Percentiles rank a stretch among this genome's conserved stretches.
These are phyloP conservation scores for Caenorhabditis macrosperma DNA, from an alignment of 2,888 invertebrate species.

Conservation along the genomic window DNA sequence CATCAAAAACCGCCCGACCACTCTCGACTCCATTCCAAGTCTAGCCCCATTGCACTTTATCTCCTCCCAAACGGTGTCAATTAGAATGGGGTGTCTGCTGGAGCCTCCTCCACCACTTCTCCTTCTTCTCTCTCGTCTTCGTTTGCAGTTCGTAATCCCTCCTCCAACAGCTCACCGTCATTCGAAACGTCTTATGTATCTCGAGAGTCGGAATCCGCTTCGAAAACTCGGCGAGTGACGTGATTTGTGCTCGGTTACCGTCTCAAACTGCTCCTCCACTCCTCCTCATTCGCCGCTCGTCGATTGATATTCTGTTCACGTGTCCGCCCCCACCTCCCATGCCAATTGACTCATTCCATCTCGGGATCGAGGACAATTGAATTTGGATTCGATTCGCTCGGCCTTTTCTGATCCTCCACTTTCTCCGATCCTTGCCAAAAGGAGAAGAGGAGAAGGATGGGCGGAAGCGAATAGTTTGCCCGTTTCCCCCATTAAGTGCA, in stretches of 20 bases:
- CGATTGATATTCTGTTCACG: constrained; percentile 17
- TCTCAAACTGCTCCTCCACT: too few species aligned
- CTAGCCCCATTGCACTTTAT: not conserved
- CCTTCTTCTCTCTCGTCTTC: not conserved
- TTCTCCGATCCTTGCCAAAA: not conserved
- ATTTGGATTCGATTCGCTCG: constrained; percentile 1
- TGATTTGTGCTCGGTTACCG: constrained; percentile 12
- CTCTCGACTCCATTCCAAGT: not conserved
- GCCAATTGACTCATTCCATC: constrained; percentile 9
- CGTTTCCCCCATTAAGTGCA: constrained; percentile 26
- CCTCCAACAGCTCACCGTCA: constrained; percentile 1
- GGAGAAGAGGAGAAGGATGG: not conserved
- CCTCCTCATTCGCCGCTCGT: not conserved
- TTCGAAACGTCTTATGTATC: constrained; percentile 15
- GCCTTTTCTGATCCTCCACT: not conserved
- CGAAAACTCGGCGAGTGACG: constrained; percentile 7
- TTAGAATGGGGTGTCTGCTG: not conserved
- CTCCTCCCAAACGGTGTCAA: not conserved
- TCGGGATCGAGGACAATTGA: constrained; percentile 11
- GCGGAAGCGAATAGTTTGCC: constrained; percentile 1
- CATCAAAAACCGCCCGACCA: not conserved
- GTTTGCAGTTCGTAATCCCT: not conserved
- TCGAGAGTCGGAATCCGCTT: not conserved
- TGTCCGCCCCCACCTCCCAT: not conserved
- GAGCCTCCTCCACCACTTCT: not conserved